Base-by-base conservation (phyloP, 2,797 vertebrate species). In the Pangasius krempfi region DNA sequence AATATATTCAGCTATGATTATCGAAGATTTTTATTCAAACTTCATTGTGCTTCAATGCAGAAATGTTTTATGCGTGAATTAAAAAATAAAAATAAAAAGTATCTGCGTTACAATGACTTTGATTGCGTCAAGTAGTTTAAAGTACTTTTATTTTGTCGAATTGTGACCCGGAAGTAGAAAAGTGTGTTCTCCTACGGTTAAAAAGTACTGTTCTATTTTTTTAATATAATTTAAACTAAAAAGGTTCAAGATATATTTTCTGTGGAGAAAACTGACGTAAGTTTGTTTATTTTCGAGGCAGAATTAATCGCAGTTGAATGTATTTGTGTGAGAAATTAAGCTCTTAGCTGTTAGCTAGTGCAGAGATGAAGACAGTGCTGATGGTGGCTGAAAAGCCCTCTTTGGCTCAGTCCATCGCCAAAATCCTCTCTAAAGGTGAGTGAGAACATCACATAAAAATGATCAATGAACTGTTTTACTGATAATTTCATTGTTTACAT, bases 321-420 rank as follows among this genome's bases (percentile, higher is more conserved):
- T 13, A 1, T 66, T 66, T n/a, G 12, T 27, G 80, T 66, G 40
- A 50, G 79, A 60, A 60, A 14, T 25, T 40, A 16, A 62, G 20
- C 33, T 80, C 4, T 80, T 58, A 58, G 79, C 5, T 25, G 5
- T 68, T 56, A 68, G 13, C 16, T 12, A 12, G 66, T 47, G 78
- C 58, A 85, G 87, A n/a, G 78, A 99, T 99, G 98, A 98, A 92
- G 94, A 98, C 97, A 0, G 96, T 99, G 33, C 18, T 99, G 0
- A 99, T 99, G 98, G 98, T 99, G 9, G 98, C 98, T 0, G 98
- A 99, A 94, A 99, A 99, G 91, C 98, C 98, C 0, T 99, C 98
- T 0, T 84, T 99, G 96, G 98, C 98, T 60, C 98, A 98, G 92
- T 98, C 98, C 8, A 99, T 99, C 8, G 97, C 98, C 91, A 99